Percentiles rank a stretch among this genome's conserved stretches.
Evolutionary conservation across 1,140 invertebrate genomes (phyloP).

Genomic region (Physella acuta): DNA sequence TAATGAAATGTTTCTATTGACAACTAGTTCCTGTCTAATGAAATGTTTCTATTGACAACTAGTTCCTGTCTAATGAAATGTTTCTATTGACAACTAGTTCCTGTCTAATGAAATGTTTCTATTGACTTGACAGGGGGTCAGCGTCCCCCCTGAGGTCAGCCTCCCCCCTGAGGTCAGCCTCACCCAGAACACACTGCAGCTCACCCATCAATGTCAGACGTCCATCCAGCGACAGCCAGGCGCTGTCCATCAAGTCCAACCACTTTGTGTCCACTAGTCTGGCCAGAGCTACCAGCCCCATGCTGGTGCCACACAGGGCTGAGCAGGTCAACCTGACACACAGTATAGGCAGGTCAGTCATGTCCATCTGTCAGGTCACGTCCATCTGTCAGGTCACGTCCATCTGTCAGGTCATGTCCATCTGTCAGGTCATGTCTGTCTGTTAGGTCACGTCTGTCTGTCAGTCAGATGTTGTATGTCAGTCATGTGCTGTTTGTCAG

Average conservation of each 20-base stretch:
- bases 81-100: too few species aligned
- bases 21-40: too few species aligned
- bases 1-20: too few species aligned
- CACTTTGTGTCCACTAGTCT: constrained; percentile 19
- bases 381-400: background rate
- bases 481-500: background rate
- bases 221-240: constrained; percentile 10
- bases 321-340: background rate
- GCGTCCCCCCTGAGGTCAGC: background rate
- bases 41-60: too few species aligned
- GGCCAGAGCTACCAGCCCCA: constrained; percentile 7
- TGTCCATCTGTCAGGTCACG: background rate
- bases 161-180: background rate
- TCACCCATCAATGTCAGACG: constrained; percentile 12
- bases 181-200: too few species aligned
- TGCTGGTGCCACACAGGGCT: constrained; percentile 7
- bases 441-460: background rate
- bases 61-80: too few species aligned
- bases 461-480: background rate
- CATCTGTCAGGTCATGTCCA: background rate
- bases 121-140: constrained; percentile 16
- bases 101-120: too few species aligned
- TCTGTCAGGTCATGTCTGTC: background rate
- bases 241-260: constrained; percentile 21
- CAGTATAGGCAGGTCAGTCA: constrained; percentile 21